These are phyloP conservation scores for Quadroppia sp. DNA, from an alignment of 2,888 invertebrate genomes.

Conservation along the genomic window DNA sequence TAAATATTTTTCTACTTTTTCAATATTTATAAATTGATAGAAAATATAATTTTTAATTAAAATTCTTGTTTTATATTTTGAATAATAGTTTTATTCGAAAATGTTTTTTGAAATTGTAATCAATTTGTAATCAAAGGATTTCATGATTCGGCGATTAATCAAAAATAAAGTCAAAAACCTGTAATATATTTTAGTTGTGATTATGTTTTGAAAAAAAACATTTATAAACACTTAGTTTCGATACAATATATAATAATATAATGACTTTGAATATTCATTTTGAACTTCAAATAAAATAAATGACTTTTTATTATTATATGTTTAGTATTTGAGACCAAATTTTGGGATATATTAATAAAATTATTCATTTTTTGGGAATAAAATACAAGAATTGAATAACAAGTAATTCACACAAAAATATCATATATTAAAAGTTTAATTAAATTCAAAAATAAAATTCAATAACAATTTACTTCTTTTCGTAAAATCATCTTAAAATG, in stretches of 20 bases:
- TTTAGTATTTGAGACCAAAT: neutral
- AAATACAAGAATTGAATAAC: neutral
- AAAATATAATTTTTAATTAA: slow-evolving; percentile 14
- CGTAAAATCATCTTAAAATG: neutral
- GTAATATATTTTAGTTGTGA: neutral
- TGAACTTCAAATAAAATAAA: neutral
- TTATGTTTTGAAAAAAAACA: no score
- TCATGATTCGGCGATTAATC: slow-evolving; percentile 17
- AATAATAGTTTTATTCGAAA: neutral
- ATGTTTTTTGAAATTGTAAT: neutral
- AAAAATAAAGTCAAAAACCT: slow-evolving; percentile 4
- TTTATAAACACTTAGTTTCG: neutral
- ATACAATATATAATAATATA: neutral
- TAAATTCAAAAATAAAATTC: neutral
- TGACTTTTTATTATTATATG: neutral
- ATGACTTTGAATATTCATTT: neutral
- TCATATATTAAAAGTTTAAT: neutral
- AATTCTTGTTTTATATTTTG: neutral
- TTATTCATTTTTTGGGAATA: no score
- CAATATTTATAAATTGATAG: neutral
- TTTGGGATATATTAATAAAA: neutral
- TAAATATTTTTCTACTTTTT: neutral
- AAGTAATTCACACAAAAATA: neutral
- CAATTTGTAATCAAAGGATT: neutral
- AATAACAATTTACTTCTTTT: neutral